These are phyloP conservation scores for Julus scandinavius DNA, from an alignment of 2,888 invertebrate genomes.

Conservation along the genomic window DNA sequence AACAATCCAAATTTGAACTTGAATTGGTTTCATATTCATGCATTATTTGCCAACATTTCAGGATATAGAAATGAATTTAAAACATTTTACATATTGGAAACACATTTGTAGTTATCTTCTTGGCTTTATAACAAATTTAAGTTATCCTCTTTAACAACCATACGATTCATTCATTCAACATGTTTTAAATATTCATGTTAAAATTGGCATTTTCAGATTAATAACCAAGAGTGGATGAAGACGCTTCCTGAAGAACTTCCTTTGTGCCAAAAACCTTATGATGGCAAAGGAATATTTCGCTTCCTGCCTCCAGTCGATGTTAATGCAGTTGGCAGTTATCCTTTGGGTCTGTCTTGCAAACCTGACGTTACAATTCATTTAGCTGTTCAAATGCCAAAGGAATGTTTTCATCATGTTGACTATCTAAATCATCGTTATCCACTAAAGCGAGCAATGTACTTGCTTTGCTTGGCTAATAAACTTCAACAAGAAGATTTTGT, in stretches of 20 bases:
- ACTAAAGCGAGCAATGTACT: conserved; percentile 81
- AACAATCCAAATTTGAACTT: too few relatives aligned
- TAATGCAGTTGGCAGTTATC: conserved; percentile 77
- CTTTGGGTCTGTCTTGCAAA: conserved; percentile 74
- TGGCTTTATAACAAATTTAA: too few relatives aligned
- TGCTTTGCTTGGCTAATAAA: conserved; percentile 76
- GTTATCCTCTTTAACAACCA: too few relatives aligned
- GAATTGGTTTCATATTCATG: too few relatives aligned
- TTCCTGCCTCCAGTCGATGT: conserved; percentile 70
- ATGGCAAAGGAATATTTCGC: conserved; percentile 69
- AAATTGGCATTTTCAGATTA: not conserved
- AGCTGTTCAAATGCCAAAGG: conserved; percentile 79
- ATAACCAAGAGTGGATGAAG: not conserved
- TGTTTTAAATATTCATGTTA: too few relatives aligned
- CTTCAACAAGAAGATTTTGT: conserved; percentile 69
- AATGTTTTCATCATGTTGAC: conserved; percentile 80
- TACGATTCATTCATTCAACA: too few relatives aligned
- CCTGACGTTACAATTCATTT: conserved; percentile 76
- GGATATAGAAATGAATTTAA: too few relatives aligned
- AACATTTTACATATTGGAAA: too few relatives aligned
- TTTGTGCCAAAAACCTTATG: conserved; percentile 67
- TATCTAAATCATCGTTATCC: conserved; percentile 84
- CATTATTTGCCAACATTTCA: too few relatives aligned
- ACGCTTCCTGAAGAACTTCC: conserved; percentile 70
- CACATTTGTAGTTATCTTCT: too few relatives aligned